These are phyloP conservation scores for Rhinoderma darwinii DNA, from an alignment of 2,113 vertebrate genomes.

Conservation along the genomic window DNA sequence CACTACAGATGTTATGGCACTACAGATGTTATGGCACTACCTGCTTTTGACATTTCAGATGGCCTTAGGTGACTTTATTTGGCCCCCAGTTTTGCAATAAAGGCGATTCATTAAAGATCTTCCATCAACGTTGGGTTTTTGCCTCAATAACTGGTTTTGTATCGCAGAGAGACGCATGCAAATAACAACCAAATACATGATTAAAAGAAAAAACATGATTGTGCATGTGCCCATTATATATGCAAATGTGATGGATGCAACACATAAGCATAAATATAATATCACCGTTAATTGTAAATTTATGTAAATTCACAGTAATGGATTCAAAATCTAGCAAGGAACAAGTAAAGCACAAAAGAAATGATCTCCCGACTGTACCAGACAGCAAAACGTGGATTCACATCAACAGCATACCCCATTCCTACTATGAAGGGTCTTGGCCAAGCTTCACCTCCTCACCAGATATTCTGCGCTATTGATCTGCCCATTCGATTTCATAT, in stretches of 20 bases:
- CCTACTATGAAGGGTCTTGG: neutral
- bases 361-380: neutral
- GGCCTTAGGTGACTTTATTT: neutral
- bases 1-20: too few species aligned
- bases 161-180: neutral
- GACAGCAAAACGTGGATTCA: neutral
- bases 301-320: slow-evolving; percentile 8
- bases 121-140: neutral
- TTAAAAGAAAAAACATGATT: slow-evolving; percentile 8
- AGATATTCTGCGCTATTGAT: neutral
- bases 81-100: neutral
- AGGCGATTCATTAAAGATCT: neutral
- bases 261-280: slow-evolving; percentile 13
- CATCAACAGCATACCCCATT: neutral
- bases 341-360: neutral
- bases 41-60: neutral
- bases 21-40: neutral
- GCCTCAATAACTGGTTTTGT: neutral
- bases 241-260: slow-evolving; percentile 2
- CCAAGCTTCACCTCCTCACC: neutral
- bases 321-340: neutral
- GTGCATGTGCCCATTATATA: neutral
- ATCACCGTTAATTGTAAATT: slow-evolving; percentile 23
- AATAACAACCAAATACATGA: slow-evolving; percentile 19
- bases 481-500: neutral